These are phyloP conservation scores for Petrocephalus zakoni DNA, from an alignment of 2,113 vertebrate genomes.

Conservation along the genomic window DNA sequence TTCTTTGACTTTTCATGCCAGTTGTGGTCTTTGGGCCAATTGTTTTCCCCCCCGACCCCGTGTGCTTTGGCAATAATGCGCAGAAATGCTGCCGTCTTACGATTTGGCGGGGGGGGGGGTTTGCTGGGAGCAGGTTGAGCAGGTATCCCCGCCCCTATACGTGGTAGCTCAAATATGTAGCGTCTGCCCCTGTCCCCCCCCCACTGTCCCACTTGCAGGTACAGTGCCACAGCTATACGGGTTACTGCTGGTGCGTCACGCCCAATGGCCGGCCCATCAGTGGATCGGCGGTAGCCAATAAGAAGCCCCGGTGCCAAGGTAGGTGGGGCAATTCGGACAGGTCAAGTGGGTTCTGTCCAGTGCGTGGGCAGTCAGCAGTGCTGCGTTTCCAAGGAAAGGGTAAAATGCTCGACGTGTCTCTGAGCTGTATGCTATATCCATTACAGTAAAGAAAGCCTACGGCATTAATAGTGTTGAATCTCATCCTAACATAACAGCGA, in stretches of 20 bases:
- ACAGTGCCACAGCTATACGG: constrained; percentile 95
- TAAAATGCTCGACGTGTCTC: not conserved
- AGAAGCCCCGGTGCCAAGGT: constrained; percentile 95
- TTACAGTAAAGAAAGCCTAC: not conserved
- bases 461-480: not conserved
- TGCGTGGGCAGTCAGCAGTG: not conserved
- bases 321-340: constrained; percentile 27
- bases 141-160: not conserved
- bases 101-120: not conserved
- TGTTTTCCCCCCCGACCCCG: not conserved
- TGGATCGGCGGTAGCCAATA: constrained; percentile 91
- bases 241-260: constrained; percentile 96
- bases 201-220: constrained; percentile 60
- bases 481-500: not conserved
- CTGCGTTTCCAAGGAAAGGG: not conserved
- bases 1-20: constrained; percentile 8
- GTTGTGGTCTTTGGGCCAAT: constrained; percentile 3
- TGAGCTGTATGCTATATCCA: not conserved
- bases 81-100: not conserved
- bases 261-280: constrained; percentile 88
- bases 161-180: not conserved
- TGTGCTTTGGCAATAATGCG: not conserved
- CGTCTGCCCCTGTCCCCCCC: not conserved
- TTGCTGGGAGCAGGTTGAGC: not conserved
- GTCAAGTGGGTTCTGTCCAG: not conserved